Evolutionary conservation across 1,140 invertebrate species (phyloP).

Genomic region (Atta texana): DNA sequence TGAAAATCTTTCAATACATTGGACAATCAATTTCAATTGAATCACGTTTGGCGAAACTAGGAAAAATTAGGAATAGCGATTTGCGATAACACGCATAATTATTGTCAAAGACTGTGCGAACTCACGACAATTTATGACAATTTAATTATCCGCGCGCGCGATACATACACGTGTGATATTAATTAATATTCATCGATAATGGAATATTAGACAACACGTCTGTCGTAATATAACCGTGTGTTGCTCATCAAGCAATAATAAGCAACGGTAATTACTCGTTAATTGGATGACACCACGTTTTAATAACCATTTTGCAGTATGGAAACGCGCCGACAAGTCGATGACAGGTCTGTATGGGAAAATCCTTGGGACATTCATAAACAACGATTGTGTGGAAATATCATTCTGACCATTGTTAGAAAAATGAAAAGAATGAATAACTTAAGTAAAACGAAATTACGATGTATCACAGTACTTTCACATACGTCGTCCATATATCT

Average conservation of each 20-base stretch:
- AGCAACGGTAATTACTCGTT: conserved; percentile 55
- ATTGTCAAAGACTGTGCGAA: conserved; percentile 1
- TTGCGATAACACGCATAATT: conserved; percentile 37
- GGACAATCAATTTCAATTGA: background rate
- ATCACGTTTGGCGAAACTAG: background rate
- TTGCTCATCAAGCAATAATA: conserved; percentile 57
- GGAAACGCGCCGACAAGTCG: background rate
- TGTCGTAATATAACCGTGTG: conserved; percentile 32
- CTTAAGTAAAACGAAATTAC: background rate
- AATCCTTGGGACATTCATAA: conserved; percentile 29
- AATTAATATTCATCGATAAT: conserved; percentile 65
- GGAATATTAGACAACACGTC: conserved; percentile 58
- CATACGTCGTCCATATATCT: background rate
- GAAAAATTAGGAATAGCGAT: conserved; percentile 13
- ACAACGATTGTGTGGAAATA: background rate
- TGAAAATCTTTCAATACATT: background rate
- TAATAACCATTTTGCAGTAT: conserved; percentile 52
- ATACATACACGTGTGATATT: conserved; percentile 32
- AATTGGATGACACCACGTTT: conserved; percentile 57
- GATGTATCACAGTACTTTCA: background rate
- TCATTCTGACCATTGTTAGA: background rate
- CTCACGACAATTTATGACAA: conserved; percentile 52
- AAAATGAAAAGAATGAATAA: background rate
- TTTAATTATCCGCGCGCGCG: conserved; percentile 53
- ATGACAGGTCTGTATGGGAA: conserved; percentile 2